These are phyloP conservation scores for Callinectes sapidus DNA, from an alignment of 2,888 invertebrate species.

Conservation along the genomic window DNA sequence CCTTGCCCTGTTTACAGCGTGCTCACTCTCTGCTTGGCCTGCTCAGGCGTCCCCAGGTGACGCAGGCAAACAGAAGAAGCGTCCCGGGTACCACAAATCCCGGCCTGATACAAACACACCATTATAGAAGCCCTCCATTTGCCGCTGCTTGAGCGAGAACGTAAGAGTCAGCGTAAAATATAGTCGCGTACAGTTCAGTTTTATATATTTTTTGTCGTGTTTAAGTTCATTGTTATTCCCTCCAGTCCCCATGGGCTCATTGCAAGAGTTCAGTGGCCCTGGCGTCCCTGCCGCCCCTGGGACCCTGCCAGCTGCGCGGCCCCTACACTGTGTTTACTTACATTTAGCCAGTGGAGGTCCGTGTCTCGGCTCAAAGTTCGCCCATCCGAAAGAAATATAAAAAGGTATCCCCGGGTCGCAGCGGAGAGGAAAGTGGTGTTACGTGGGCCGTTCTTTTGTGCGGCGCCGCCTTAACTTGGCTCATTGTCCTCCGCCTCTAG, in stretches of 20 bases:
- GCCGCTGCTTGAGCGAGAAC: not conserved
- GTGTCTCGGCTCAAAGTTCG: conserved; percentile 31
- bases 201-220: not conserved
- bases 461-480: conserved; percentile 27
- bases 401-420: not conserved
- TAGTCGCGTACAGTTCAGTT: not conserved
- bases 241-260: not conserved
- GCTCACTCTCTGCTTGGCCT: not conserved
- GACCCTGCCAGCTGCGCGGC: not conserved
- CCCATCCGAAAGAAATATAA: conserved; percentile 29
- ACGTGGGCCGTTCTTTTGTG: conserved; percentile 23
- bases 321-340: conserved; percentile 11
- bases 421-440: conserved; percentile 36
- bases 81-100: not conserved
- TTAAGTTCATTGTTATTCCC: not conserved
- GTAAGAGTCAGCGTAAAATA: not conserved
- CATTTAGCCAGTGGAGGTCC: not conserved
- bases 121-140: not conserved
- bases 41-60: not conserved
- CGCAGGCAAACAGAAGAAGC: not conserved
- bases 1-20: not conserved
- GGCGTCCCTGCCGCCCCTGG: not conserved
- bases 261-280: not conserved
- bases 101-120: not conserved
- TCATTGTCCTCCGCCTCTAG: conserved; percentile 8